These are phyloP conservation scores for Masnerella sp. DNA, from an alignment of 2,888 invertebrate species.

Conservation along the genomic window DNA sequence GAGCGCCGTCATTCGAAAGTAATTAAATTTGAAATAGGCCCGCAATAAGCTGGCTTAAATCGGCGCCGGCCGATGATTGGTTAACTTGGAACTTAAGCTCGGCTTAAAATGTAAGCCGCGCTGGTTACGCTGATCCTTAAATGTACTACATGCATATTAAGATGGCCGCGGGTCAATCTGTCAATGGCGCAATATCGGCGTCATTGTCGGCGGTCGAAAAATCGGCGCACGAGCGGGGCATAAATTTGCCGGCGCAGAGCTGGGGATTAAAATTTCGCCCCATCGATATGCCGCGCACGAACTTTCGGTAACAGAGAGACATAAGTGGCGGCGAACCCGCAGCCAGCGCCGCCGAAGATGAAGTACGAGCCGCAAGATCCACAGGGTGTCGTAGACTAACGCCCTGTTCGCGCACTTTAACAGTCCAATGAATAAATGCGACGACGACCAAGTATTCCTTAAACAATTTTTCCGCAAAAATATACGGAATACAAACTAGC, in stretches of 20 bases:
- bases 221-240: constrained; percentile 45
- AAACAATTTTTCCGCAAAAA: constrained; percentile 6
- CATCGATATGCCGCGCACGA: constrained; percentile 59
- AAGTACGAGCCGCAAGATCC: constrained; percentile 54
- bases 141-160: constrained; percentile 38
- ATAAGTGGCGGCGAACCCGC: constrained; percentile 52
- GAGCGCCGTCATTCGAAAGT: constrained; percentile 4
- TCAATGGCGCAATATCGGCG: constrained; percentile 44
- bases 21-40: constrained; percentile 13
- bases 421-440: constrained; percentile 54
- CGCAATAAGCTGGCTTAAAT: constrained; percentile 22
- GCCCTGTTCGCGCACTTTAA: constrained; percentile 24
- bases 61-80: constrained; percentile 31
- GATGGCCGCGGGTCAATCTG: constrained; percentile 42
- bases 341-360: constrained; percentile 48
- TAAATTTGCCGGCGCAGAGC: constrained; percentile 39
- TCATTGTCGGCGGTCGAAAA: constrained; percentile 47
- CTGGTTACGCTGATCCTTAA: constrained; percentile 32
- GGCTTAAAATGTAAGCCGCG: constrained; percentile 44
- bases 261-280: constrained; percentile 58
- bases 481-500: no score
- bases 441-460: constrained; percentile 9
- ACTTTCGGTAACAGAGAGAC: constrained; percentile 59
- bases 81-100: constrained; percentile 33
- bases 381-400: constrained; percentile 49